These are phyloP conservation scores for Morpho achilles DNA, from an alignment of 2,888 invertebrate species.

Conservation along the genomic window DNA sequence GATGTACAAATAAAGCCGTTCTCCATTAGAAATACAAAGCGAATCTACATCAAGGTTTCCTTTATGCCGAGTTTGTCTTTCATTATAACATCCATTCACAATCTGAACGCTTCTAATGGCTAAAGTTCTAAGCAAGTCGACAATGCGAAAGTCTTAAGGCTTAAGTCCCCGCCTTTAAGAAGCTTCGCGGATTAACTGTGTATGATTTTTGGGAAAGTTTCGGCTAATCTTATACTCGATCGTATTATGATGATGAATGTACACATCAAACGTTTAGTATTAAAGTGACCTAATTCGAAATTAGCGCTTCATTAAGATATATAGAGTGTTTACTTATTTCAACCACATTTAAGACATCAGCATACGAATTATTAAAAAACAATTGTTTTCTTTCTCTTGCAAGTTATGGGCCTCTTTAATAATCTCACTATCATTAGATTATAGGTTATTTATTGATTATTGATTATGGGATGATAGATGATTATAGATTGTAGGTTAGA, in stretches of 20 bases:
- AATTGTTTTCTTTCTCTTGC: no score
- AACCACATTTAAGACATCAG: no score
- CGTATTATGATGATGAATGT: not conserved
- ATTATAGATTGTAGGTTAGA: no score
- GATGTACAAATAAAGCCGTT: not conserved
- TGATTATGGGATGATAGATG: no score
- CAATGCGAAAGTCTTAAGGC: slow-evolving; percentile 19
- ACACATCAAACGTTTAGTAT: no score
- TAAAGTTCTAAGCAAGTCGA: slow-evolving; percentile 23
- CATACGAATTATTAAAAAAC: no score
- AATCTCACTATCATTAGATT: no score
- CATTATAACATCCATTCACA: slow-evolving; percentile 3
- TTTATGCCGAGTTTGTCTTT: not conserved
- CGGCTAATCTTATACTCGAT: slow-evolving; percentile 3
- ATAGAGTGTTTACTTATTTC: no score
- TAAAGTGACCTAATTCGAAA: no score
- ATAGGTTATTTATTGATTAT: no score
- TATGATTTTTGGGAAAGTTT: slow-evolving; percentile 10
- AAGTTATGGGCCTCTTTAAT: no score
- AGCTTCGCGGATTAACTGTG: slow-evolving; percentile 16
- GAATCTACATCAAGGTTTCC: not conserved
- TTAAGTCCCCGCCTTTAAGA: slow-evolving; percentile 13
- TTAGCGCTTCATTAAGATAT: no score
- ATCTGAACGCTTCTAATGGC: slow-evolving; percentile 17
- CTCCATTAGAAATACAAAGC: not conserved